Evolutionary conservation across 2,888 invertebrate genomes (phyloP).

Genomic region (Baronia brevicornis): DNA sequence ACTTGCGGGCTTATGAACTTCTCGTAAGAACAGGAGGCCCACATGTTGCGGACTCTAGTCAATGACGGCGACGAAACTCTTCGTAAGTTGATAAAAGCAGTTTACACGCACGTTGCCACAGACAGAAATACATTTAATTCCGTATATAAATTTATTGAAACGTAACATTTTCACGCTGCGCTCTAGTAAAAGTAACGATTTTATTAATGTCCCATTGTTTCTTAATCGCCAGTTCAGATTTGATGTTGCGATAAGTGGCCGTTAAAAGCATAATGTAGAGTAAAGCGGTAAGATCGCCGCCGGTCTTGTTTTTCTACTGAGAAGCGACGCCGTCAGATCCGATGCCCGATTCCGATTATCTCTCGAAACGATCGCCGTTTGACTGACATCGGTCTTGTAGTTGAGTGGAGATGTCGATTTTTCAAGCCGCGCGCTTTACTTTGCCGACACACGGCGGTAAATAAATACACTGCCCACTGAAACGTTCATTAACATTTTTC

Average conservation of each 20-base stretch:
- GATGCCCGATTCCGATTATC: conserved; percentile 52
- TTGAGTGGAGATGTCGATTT: conserved; percentile 45
- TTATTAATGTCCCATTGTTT: conserved; percentile 70
- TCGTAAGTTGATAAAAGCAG: too few species aligned
- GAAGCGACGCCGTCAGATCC: conserved; percentile 53
- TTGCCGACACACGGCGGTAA: conserved; percentile 37
- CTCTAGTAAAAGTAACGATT: conserved; percentile 46
- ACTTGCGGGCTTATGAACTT: too few species aligned
- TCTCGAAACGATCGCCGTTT: conserved; percentile 47
- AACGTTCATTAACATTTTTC: conserved; percentile 37
- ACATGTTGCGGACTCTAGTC: too few species aligned
- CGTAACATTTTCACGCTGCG: conserved; percentile 55
- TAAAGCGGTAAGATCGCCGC: conserved; percentile 47
- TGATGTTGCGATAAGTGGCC: conserved; percentile 60
- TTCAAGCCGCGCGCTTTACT: conserved; percentile 44
- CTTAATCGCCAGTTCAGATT: conserved; percentile 61
- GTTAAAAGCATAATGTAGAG: conserved; percentile 59
- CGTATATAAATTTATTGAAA: conserved; percentile 44
- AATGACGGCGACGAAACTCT: too few species aligned
- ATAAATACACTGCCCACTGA: conserved; percentile 37
- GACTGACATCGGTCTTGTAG: conserved; percentile 42
- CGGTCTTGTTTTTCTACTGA: conserved; percentile 47
- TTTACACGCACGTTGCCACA: too few species aligned
- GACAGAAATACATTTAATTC: too few species aligned
- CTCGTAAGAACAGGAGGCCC: too few species aligned